These are phyloP conservation scores for Climacteris rufus DNA, from an alignment of 2,113 vertebrate species.

Conservation along the genomic window DNA sequence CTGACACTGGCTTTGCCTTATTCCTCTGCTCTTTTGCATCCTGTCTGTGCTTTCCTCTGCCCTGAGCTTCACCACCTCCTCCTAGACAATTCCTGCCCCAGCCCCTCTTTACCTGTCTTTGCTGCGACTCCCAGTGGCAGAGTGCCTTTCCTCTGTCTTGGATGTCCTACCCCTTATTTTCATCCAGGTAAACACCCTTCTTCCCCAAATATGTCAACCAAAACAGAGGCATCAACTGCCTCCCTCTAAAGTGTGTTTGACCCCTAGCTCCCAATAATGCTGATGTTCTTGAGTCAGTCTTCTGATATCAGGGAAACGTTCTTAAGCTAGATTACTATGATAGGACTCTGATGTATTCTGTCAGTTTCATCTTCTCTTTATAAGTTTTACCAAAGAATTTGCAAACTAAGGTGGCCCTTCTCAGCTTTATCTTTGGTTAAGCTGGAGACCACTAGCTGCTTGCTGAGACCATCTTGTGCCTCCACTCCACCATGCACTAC, in stretches of 20 bases:
- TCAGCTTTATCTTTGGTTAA: background rate
- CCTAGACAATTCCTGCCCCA: background rate
- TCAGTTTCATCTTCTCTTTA: background rate
- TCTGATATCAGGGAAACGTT: rapidly evolving
- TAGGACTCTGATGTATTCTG: background rate
- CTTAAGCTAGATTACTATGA: background rate
- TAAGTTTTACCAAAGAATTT: background rate
- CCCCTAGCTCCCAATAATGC: too few relatives aligned
- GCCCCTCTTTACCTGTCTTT: background rate
- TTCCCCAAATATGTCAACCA: background rate
- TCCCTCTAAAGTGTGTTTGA: background rate
- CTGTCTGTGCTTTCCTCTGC: background rate
- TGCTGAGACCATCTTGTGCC: rapidly evolving
- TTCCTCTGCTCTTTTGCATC: background rate
- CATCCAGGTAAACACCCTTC: background rate
- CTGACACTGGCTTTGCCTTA: rapidly evolving
- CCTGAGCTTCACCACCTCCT: background rate
- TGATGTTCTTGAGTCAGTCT: background rate
- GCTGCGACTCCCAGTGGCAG: background rate
- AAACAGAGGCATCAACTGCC: rapidly evolving
- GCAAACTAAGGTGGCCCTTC: background rate
- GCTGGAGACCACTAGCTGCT: background rate
- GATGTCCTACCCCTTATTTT: background rate
- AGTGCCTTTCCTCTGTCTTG: background rate
- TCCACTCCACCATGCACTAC: rapidly evolving